Evolutionary conservation across 2,888 invertebrate species (phyloP).

Genomic region (Metacarcinus magister): DNA sequence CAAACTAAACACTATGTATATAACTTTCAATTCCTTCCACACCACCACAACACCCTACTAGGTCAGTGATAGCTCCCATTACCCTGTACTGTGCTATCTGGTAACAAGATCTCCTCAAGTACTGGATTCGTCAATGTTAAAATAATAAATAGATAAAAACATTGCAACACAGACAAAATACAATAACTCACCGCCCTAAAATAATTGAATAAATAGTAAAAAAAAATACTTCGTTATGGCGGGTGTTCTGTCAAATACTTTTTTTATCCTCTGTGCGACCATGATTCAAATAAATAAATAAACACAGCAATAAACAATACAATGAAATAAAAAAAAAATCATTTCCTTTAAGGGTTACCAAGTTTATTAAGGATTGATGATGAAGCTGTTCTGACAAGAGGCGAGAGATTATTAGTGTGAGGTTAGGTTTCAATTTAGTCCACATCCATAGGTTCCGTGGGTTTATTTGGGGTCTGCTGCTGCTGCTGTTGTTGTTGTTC

Average conservation of each 20-base stretch:
- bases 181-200: neutral
- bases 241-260: neutral
- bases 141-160: neutral
- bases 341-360: conserved; percentile 9
- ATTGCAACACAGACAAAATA: neutral
- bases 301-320: no score
- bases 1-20: conserved; percentile 60
- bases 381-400: conserved; percentile 47
- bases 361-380: conserved; percentile 38
- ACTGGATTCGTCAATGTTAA: neutral
- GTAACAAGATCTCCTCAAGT: neutral
- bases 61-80: neutral
- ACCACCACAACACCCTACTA: neutral
- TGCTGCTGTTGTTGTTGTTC: conserved; percentile 56
- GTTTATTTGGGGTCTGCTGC: conserved; percentile 66
- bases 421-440: conserved; percentile 63
- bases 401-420: neutral
- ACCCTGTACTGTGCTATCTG: conserved; percentile 5
- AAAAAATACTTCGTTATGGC: neutral
- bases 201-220: neutral
- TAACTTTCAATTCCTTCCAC: neutral
- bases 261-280: neutral
- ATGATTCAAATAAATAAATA: neutral
- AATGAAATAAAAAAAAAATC: neutral
- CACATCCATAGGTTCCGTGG: conserved; percentile 80